Base-by-base conservation (phyloP, 2,888 invertebrate species). In the Lycophotia porphyrea region DNA sequence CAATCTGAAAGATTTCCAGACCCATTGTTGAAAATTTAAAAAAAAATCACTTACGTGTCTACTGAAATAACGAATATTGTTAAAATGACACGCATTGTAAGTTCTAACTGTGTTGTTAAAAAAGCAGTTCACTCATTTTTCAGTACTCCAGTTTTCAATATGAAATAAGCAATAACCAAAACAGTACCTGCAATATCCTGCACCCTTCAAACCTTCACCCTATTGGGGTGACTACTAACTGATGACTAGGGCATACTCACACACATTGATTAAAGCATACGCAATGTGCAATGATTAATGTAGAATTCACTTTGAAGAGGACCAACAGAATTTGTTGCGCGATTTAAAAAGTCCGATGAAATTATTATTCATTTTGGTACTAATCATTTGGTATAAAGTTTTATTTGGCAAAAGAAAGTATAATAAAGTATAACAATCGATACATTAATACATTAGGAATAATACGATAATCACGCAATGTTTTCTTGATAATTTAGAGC, bases 231-330 rank as follows among this genome's bases (percentile, higher is more conserved):
- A n/a, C 36, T 69, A 42, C 65, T 39, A 8, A 7, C 34, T 55
- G 70, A 58, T 49, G 70, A 61, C 70, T 66, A 49, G 74, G 70
- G 15, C 70, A 80, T 70, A 70, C 61, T 47, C 55, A 61, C 34
- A 49, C 39, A 34, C 21, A 47, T 79, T 63, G 11, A 78, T 77
- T 58, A 78, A 27, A 27, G 70, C 64, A 70, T 64, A 70, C 39
- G 47, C 34, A 27, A 42, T 64, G 64, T 70, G 77, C 78, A 77
- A 58, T 77, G 47, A 64, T 64, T 13, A 58, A 49, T 64, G 34
- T n/a, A 64, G 64, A 67, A 77, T 70, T 63, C 9, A 55, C 63
- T 64, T 70, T 42, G n/a, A 49, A 55, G 70, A 39, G 24, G 27
- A 24, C 13, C 15, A 24, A 27, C 31, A 34, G 18, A 70, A 52